These are phyloP conservation scores for Drosophila varians DNA, from an alignment of 1,140 invertebrate genomes.

Conservation along the genomic window DNA sequence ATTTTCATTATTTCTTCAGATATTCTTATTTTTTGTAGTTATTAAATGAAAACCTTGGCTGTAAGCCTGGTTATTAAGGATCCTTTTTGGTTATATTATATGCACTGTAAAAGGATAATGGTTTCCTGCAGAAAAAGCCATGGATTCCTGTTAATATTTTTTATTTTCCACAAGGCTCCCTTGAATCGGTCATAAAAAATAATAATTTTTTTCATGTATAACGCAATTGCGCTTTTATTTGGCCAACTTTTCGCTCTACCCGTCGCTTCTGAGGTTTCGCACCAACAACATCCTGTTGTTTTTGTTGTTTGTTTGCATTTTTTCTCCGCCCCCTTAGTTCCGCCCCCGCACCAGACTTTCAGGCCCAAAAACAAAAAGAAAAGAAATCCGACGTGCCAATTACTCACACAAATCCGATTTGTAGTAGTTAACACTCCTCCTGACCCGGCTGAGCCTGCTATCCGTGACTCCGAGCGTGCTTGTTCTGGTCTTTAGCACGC, in stretches of 20 bases:
- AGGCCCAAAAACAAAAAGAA: constrained; percentile 15
- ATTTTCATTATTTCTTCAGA: too few species aligned
- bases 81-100: too few species aligned
- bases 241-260: constrained; percentile 22
- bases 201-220: constrained; percentile 14
- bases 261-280: constrained; percentile 73
- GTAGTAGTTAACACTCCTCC: constrained; percentile 48
- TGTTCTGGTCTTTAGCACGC: constrained; percentile 39
- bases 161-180: not conserved
- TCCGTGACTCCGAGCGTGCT: constrained; percentile 31
- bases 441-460: constrained; percentile 37
- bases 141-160: too few species aligned
- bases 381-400: constrained; percentile 67
- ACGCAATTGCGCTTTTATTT: constrained; percentile 54
- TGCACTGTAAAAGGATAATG: too few species aligned
- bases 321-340: constrained; percentile 14
- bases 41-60: too few species aligned
- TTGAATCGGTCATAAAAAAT: not conserved
- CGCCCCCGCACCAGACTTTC: constrained; percentile 23
- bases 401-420: constrained; percentile 82
- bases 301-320: constrained; percentile 33
- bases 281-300: constrained; percentile 46
- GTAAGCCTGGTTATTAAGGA: too few species aligned
- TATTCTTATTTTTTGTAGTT: too few species aligned
- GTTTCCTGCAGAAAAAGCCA: too few species aligned